Evolutionary conservation across 2,888 invertebrate species (phyloP).

Genomic region (Dryadula phaetusa): DNA sequence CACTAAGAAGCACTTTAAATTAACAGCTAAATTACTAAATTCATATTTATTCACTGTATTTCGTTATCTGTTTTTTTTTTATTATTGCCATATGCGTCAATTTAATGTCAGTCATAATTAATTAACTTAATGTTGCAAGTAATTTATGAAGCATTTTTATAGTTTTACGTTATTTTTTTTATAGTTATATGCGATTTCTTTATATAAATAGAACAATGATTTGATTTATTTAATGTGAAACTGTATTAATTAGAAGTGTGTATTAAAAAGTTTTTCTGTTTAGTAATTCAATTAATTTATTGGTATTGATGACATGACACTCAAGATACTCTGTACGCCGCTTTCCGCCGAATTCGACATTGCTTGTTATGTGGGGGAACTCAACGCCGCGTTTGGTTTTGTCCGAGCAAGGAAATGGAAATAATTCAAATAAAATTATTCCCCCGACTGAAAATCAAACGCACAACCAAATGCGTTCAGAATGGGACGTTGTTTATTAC

Average conservation of each 20-base stretch:
- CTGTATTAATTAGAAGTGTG: not conserved
- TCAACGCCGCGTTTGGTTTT: too few relatives aligned
- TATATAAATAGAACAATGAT: not conserved
- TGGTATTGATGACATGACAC: too few relatives aligned
- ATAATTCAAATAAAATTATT: too few relatives aligned
- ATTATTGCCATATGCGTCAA: slow-evolving; percentile 17
- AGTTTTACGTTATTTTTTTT: slow-evolving; percentile 1
- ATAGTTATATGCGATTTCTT: slow-evolving; percentile 6
- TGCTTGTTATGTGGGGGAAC: too few relatives aligned
- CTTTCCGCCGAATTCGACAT: too few relatives aligned
- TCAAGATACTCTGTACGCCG: too few relatives aligned
- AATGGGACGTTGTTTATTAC: too few relatives aligned
- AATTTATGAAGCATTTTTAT: slow-evolving; percentile 12
- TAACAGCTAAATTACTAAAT: not conserved
- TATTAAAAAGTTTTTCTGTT: too few relatives aligned
- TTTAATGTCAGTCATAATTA: slow-evolving; percentile 10
- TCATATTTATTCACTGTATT: slow-evolving; percentile 6
- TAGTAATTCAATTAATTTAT: too few relatives aligned
- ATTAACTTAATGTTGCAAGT: slow-evolving; percentile 2
- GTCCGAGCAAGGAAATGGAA: too few relatives aligned
- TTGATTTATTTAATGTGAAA: not conserved
- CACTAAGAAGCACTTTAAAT: not conserved
- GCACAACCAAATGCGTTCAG: too few relatives aligned
- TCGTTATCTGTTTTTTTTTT: slow-evolving; percentile 6
- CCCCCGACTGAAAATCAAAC: too few relatives aligned